A percentile compares a stretch with the other conserved stretches of the same genome.
Conservation (phyloP, 2,113 vertebrate species). For the Lepisosteus oculatus region DNA sequence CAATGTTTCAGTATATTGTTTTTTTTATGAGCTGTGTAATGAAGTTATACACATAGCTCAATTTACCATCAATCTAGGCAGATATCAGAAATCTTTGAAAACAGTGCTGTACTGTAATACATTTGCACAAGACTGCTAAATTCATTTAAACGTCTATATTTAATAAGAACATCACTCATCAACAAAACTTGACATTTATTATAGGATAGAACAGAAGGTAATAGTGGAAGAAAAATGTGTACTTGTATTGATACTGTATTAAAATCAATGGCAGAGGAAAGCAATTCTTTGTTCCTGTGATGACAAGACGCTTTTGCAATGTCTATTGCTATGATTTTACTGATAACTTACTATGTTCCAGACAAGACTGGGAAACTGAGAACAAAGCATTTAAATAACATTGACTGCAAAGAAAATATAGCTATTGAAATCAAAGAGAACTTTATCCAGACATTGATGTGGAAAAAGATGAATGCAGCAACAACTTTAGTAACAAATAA, state of each 20-base stretch:
- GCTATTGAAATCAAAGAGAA: neutral
- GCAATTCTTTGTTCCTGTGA: conserved; percentile 15
- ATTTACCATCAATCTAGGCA: too few relatives aligned
- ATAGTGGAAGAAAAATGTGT: conserved; percentile 16
- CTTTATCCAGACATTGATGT: too few relatives aligned
- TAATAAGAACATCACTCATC: conserved; percentile 21
- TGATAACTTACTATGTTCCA: neutral
- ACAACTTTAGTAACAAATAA: too few relatives aligned
- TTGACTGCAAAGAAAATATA: neutral
- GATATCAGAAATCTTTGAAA: too few relatives aligned
- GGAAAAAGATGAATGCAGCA: too few relatives aligned
- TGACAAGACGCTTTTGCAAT: conserved; percentile 19
- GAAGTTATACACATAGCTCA: too few relatives aligned
- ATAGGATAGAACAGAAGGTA: neutral
- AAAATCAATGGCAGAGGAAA: conserved; percentile 23
- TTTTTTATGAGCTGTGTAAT: too few relatives aligned
- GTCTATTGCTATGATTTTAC: conserved; percentile 17
- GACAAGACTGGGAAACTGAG: neutral
- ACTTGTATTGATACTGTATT: conserved; percentile 12
- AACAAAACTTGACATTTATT: conserved; percentile 39
- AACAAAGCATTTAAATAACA: neutral
- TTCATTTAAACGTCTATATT: conserved; percentile 36
- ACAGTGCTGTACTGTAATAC: conserved; percentile 14
- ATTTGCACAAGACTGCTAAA: conserved; percentile 27
- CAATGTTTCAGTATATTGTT: too few relatives aligned